Evolutionary conservation across 2,888 invertebrate species (phyloP).

Genomic region (Helleia helle): DNA sequence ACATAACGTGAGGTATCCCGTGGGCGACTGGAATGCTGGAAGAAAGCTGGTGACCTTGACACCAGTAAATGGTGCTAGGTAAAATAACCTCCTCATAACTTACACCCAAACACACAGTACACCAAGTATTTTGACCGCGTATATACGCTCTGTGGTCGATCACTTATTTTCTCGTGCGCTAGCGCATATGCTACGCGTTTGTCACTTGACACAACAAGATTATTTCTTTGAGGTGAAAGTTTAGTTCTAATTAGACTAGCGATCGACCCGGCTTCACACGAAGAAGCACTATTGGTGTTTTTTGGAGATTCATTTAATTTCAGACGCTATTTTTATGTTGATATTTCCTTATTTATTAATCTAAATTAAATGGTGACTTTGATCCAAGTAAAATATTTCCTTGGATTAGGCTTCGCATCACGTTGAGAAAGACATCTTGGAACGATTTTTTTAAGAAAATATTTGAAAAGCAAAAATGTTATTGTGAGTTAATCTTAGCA

Average conservation of each 20-base stretch:
- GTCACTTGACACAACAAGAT: conserved; percentile 16
- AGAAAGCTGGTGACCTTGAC: conserved; percentile 71
- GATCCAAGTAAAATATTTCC: too few species aligned
- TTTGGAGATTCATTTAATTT: too few species aligned
- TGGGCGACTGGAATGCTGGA: conserved; percentile 68
- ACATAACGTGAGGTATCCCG: conserved; percentile 70
- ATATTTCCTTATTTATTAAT: too few species aligned
- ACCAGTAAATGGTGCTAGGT: conserved; percentile 61
- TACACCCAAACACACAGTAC: conserved; percentile 25
- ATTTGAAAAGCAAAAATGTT: too few species aligned
- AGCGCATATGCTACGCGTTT: conserved; percentile 33
- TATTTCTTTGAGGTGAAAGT: conserved; percentile 12
- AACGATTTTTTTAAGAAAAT: too few species aligned
- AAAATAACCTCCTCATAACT: conserved; percentile 23
- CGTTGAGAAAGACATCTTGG: too few species aligned
- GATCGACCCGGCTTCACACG: too few species aligned
- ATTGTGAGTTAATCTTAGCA: too few species aligned
- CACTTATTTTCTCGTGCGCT: conserved; percentile 51
- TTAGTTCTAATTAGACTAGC: not conserved
- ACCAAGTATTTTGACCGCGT: conserved; percentile 18
- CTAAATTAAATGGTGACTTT: too few species aligned
- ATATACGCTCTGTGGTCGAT: conserved; percentile 37
- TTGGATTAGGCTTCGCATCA: too few species aligned
- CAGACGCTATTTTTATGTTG: too few species aligned
- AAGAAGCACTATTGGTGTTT: too few species aligned